These are phyloP conservation scores for Megalonaias nervosa DNA, from an alignment of 1,140 invertebrate genomes.

Conservation along the genomic window DNA sequence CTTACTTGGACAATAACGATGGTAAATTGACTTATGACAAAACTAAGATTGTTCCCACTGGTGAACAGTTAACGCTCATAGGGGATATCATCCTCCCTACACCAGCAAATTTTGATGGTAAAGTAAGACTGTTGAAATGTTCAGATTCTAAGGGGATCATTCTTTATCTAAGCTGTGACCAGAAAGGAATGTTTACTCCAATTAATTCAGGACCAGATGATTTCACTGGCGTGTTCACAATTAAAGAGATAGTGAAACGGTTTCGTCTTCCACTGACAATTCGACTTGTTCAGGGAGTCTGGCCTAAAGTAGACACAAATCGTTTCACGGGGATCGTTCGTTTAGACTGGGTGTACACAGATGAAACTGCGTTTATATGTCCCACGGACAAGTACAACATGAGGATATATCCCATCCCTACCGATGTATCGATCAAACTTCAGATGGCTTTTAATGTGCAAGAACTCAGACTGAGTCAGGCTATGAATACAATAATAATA, in stretches of 20 bases:
- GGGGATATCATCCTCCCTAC: slow-evolving; percentile 78
- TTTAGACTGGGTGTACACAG: slow-evolving; percentile 86
- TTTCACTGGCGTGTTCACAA: slow-evolving; percentile 85
- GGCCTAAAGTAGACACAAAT: slow-evolving; percentile 77
- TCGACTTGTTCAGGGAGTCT: slow-evolving; percentile 87
- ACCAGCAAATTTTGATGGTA: slow-evolving; percentile 63
- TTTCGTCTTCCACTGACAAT: slow-evolving; percentile 89
- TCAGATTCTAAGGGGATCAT: slow-evolving; percentile 87
- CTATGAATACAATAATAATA: slow-evolving; percentile 85
- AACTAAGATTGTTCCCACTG: slow-evolving; percentile 76
- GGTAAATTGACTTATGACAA: slow-evolving; percentile 80
- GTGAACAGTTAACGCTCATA: slow-evolving; percentile 84
- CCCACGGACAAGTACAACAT: slow-evolving; percentile 77
- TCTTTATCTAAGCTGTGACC: slow-evolving; percentile 86
- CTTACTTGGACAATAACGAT: slow-evolving; percentile 74
- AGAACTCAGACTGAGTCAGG: slow-evolving; percentile 83
- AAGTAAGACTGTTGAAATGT: slow-evolving; percentile 84
- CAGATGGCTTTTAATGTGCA: slow-evolving; percentile 88
- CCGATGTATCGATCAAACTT: slow-evolving; percentile 89
- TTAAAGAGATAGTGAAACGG: slow-evolving; percentile 87
- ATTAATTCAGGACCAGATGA: slow-evolving; percentile 93
- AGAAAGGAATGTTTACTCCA: slow-evolving; percentile 90
- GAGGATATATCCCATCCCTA: slow-evolving; percentile 84
- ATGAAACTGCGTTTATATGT: slow-evolving; percentile 83
- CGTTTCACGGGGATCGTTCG: slow-evolving; percentile 78